Percentiles rank a stretch among this genome's conserved stretches.
Conservation (phyloP, 2,797 vertebrate species). For the Orientallactaga sibirica region DNA sequence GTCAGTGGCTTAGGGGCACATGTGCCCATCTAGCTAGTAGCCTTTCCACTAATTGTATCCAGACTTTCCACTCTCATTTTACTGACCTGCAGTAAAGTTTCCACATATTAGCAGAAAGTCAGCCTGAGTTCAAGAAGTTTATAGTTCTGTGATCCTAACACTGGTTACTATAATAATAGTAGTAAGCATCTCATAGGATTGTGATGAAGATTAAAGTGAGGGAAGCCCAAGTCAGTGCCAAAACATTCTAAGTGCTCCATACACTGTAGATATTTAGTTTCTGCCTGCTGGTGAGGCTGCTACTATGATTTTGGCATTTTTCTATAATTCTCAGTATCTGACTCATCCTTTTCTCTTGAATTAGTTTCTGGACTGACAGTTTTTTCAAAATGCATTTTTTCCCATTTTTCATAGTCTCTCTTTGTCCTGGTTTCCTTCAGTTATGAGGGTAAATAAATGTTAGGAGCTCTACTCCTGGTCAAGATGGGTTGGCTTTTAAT, state of each 20-base stretch:
- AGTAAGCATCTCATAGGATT: neutral
- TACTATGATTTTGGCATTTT: neutral
- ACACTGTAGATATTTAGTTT: neutral
- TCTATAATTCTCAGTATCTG: neutral
- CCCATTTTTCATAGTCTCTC: neutral
- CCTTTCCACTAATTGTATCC: neutral
- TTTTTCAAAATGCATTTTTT: neutral
- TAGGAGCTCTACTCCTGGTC: neutral
- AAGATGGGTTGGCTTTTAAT: neutral
- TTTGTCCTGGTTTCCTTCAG: neutral
- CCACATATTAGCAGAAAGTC: slow-evolving; percentile 1
- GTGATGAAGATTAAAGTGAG: neutral
- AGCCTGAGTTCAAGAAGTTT: neutral
- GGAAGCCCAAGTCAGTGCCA: neutral
- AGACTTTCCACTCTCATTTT: neutral
- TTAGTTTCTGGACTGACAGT: neutral
- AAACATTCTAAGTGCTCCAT: neutral
- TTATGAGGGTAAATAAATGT: neutral
- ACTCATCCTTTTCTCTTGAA: neutral
- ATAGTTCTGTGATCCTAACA: neutral
- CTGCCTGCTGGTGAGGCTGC: neutral
- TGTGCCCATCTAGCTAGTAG: neutral
- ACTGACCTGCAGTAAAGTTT: neutral
- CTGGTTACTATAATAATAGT: neutral
- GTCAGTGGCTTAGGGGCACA: neutral